Evolutionary conservation across 2,797 vertebrate genomes (phyloP).

Genomic region (Eremophila alpestris): DNA sequence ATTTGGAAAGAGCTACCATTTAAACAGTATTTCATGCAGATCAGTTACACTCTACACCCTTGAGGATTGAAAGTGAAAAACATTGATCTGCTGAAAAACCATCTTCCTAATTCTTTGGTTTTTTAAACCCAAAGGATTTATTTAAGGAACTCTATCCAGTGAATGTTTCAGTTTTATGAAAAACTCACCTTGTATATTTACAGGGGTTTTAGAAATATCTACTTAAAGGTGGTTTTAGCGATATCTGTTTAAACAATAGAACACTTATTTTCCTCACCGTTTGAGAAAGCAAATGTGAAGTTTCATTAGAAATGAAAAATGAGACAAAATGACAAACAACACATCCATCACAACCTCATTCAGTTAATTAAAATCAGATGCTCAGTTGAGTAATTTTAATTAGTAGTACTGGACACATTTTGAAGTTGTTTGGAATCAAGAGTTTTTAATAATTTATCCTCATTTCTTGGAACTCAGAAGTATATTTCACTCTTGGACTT

Average conservation of each 20-base stretch:
- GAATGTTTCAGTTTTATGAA: background rate
- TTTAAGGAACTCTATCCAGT: background rate
- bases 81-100: background rate
- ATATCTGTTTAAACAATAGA: background rate
- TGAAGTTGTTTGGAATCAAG: conserved; percentile 15
- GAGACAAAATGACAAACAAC: conserved; percentile 32
- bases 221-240: background rate
- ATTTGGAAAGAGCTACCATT: background rate
- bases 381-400: conserved; percentile 40
- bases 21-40: background rate
- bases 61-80: background rate
- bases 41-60: background rate
- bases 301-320: conserved; percentile 23
- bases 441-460: conserved; percentile 51
- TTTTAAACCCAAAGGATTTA: background rate
- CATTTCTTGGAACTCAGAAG: conserved; percentile 38
- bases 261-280: background rate
- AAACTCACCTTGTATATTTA: background rate
- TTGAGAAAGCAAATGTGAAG: background rate
- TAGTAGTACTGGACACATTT: conserved; percentile 32
- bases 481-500: conserved; percentile 26
- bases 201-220: background rate
- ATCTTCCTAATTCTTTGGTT: background rate
- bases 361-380: conserved; percentile 58
- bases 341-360: conserved; percentile 25